phyloP scores from a whole-genome alignment of 2,797 vertebrate genomes.

The Syngnathus acus region DNA sequence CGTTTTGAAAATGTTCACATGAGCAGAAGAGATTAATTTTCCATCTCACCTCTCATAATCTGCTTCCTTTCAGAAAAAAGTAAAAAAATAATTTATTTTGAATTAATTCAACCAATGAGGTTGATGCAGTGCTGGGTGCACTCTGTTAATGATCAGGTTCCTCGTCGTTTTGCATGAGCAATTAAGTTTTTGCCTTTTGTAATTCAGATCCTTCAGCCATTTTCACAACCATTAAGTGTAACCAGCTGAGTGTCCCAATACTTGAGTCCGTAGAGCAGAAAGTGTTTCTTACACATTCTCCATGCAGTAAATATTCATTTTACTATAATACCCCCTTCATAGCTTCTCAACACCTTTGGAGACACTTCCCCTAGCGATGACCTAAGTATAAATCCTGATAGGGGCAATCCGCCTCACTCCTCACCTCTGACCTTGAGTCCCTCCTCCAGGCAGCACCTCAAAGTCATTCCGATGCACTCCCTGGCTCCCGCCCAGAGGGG shows the following conservation, averaged over 20 bases:
- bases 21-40: neutral
- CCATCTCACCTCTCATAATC: neutral
- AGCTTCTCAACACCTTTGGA: constrained; percentile 26
- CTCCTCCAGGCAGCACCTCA: constrained; percentile 60
- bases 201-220: neutral
- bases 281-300: neutral
- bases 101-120: neutral
- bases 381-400: constrained; percentile 46
- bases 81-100: neutral
- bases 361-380: constrained; percentile 44
- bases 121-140: neutral
- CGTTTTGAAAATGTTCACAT: neutral
- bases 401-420: constrained; percentile 46
- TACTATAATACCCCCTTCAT: constrained; percentile 13
- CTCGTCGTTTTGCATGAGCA: no score
- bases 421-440: constrained; percentile 54
- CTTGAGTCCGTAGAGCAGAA: neutral
- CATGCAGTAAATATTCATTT: neutral
- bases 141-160: neutral
- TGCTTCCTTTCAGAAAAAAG: neutral
- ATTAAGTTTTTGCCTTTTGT: neutral
- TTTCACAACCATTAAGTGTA: neutral
- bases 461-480: constrained; percentile 50
- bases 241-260: neutral
- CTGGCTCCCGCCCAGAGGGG: constrained; percentile 42